phyloP scores from a whole-genome alignment of 2,797 vertebrate species.

The Tapirus indicus region DNA sequence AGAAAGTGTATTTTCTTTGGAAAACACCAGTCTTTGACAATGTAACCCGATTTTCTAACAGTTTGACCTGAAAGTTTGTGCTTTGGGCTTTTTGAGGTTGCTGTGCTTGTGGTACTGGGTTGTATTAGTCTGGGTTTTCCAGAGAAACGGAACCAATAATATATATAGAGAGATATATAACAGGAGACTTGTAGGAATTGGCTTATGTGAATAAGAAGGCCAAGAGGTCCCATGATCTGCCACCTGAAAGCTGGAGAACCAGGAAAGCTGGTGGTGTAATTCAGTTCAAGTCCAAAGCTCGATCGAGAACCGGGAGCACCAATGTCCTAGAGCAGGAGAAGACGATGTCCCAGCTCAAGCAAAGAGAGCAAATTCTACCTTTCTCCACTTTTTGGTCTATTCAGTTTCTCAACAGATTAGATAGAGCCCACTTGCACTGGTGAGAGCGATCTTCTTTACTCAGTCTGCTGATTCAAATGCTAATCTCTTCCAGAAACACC shows the following conservation, averaged over 20 bases:
- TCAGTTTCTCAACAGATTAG: neutral
- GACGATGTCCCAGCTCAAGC: neutral
- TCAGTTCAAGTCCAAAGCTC: neutral
- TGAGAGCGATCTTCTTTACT: neutral
- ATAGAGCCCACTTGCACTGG: neutral
- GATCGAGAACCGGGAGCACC: neutral
- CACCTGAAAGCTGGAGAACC: neutral
- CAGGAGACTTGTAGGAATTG: neutral
- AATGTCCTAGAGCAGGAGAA: neutral
- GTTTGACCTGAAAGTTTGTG: neutral
- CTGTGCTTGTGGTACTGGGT: neutral
- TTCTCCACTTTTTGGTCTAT: neutral
- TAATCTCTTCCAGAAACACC: neutral
- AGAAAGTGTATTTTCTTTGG: neutral
- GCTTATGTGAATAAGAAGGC: neutral
- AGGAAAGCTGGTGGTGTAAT: neutral
- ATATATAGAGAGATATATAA: neutral
- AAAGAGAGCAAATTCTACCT: neutral
- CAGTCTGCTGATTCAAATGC: neutral
- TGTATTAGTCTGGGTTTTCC: neutral
- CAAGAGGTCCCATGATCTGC: neutral
- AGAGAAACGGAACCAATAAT: neutral
- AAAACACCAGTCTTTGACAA: neutral
- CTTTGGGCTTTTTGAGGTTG: neutral
- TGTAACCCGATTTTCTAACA: slow-evolving; percentile 10